Conservation (phyloP, 2,797 vertebrate genomes). For the Rhinogobio ventralis region DNA sequence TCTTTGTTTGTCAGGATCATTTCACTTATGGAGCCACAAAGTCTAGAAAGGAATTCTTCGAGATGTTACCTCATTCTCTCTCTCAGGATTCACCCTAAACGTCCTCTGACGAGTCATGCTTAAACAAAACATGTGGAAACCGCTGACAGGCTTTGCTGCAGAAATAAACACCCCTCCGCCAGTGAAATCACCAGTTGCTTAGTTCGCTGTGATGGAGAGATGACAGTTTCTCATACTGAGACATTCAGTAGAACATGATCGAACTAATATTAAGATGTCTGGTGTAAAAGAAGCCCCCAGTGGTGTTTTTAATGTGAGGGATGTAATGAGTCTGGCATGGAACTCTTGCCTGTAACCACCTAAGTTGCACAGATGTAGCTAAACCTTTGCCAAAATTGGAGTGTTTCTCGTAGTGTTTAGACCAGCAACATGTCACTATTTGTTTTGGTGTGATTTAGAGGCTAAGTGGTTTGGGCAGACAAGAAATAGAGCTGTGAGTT, state of each 20-base stretch:
- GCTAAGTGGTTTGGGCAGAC: slow-evolving; percentile 52
- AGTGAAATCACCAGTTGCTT: slow-evolving; percentile 29
- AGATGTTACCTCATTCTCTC: slow-evolving; percentile 48
- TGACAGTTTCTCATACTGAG: slow-evolving; percentile 30
- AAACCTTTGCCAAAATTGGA: slow-evolving; percentile 34
- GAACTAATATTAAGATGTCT: slow-evolving; percentile 51
- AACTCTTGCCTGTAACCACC: slow-evolving; percentile 27
- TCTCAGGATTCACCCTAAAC: slow-evolving; percentile 43
- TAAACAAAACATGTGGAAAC: slow-evolving; percentile 36
- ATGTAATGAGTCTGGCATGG: slow-evolving; percentile 22
- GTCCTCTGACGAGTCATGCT: slow-evolving; percentile 29
- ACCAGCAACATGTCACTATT: slow-evolving; percentile 55
- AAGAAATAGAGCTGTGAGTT: slow-evolving; percentile 52
- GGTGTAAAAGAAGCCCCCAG: slow-evolving; percentile 15
- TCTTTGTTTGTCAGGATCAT: slow-evolving; percentile 29
- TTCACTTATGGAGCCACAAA: slow-evolving; percentile 40
- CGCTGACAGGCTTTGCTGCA: slow-evolving; percentile 10
- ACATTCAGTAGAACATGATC: slow-evolving; percentile 25
- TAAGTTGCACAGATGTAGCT: slow-evolving; percentile 44
- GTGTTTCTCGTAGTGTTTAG: slow-evolving; percentile 49
- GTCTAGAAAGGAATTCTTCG: slow-evolving; percentile 44
- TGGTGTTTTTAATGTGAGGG: slow-evolving; percentile 38
- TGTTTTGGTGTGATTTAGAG: slow-evolving; percentile 56
- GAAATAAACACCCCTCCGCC: slow-evolving; percentile 39
- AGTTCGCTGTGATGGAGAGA: slow-evolving; percentile 37